Evolutionary conservation across 1,140 invertebrate genomes (phyloP).

Genomic region (Galleria mellonella): DNA sequence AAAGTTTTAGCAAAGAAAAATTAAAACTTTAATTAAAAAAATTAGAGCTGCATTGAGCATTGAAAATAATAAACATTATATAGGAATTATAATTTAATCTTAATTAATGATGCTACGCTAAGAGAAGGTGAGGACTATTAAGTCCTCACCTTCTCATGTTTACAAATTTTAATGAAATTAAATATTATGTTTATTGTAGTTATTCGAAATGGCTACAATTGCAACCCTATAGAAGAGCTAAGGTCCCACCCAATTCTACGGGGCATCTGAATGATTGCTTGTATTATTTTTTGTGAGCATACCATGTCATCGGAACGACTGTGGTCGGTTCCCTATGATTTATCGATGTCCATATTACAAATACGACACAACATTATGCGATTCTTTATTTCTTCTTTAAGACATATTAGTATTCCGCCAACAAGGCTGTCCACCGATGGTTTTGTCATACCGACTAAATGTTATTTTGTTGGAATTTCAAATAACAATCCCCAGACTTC

Average conservation of each 20-base stretch:
- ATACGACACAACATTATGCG: constrained; percentile 69
- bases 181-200: no score
- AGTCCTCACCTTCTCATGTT: no score
- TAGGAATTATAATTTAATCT: no score
- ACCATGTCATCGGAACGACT: constrained; percentile 71
- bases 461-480: constrained; percentile 71
- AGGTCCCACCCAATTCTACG: constrained; percentile 64
- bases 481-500: constrained; percentile 59
- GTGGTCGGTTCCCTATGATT: constrained; percentile 70
- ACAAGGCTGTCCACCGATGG: constrained; percentile 57
- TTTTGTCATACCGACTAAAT: constrained; percentile 72
- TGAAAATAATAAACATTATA: no score
- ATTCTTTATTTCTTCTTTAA: constrained; percentile 72
- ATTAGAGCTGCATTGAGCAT: no score
- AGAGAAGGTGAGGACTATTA: no score
- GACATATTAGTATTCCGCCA: constrained; percentile 70
- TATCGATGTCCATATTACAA: constrained; percentile 70
- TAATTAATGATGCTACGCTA: no score
- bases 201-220: neutral
- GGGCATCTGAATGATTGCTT: constrained; percentile 65
- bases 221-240: constrained; percentile 39
- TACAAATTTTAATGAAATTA: no score
- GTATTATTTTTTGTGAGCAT: constrained; percentile 70
- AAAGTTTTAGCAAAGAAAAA: no score
- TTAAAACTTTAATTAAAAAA: no score